These are phyloP conservation scores for Papilio xuthus DNA, from an alignment of 1,140 invertebrate species.

Conservation along the genomic window DNA sequence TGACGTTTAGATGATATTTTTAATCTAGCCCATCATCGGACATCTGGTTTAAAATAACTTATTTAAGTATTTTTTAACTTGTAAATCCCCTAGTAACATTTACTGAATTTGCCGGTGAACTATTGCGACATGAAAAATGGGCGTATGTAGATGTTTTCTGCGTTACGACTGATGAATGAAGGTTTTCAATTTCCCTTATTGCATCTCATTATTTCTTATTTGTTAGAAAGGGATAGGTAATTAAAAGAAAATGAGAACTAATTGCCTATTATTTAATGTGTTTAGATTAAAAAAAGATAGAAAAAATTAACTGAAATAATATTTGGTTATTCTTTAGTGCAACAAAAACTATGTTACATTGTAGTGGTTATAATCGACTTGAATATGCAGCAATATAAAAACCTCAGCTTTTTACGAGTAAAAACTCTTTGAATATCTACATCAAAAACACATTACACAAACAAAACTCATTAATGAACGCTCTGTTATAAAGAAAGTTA, in stretches of 20 bases:
- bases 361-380: background rate
- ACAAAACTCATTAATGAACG: slow-evolving; percentile 4
- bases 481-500: background rate
- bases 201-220: background rate
- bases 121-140: no score
- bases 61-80: no score
- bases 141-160: background rate
- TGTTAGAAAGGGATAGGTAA: background rate
- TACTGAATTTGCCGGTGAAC: no score
- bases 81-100: no score
- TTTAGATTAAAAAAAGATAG: no score
- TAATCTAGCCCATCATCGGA: background rate
- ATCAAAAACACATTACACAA: slow-evolving; percentile 15
- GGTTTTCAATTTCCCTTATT: no score
- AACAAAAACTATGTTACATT: background rate
- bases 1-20: background rate
- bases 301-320: no score
- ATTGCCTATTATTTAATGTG: no score
- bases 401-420: no score
- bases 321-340: background rate
- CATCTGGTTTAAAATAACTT: background rate
- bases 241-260: background rate
- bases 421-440: background rate
- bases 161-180: background rate
- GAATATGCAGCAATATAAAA: background rate